Evolutionary conservation across 2,888 invertebrate species (phyloP), one percentile per base, ranked within the genome.

Genomic region (Pseudococcus jackbeardsleyi): DNA sequence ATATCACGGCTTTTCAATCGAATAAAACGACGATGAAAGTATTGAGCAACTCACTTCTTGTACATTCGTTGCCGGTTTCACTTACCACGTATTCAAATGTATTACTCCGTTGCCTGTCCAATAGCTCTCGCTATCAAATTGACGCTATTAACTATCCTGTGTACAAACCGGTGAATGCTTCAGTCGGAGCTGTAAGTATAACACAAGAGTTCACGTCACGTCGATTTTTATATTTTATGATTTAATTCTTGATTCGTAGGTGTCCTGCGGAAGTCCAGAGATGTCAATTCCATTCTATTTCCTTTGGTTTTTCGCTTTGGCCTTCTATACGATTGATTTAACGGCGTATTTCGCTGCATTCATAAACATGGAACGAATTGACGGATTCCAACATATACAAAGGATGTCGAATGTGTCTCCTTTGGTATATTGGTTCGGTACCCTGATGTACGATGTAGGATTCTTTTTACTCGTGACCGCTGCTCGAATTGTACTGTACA

Each of bases 351-450:
- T 93, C 89, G 92, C 94, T 1, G 91, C 93, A 0, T 93, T 95
- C 88, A 94, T 95, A 5, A 93, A 94, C 90, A 92, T 92, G 88
- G 96, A 96, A 91, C 92, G 94, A 12, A 91, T 91, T 8, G 92
- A 93, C 0, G 94, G 94, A 86, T 93, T 95, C 54, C 94, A 95
- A 42, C 94, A 94, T 90, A 91, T 95, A 59, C 95, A 96, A 91
- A 91, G 93, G 39, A 94, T 95, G 94, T 92, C 94, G 0, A 95
- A 95, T 5, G 93, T 95, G 42, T 92, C 94, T 0, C 92, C 93
- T 0, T 90, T 91, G 15, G 91, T 93, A 11, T 95, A 95, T 91
- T 96, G 96, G 96, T 68, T 92, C 2, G 92, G 93, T 6, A 93
- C 93, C 86, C 93, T 94, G 82, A 1, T 92, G 0, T 93, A 93